phyloP scores from a whole-genome alignment of 2,797 vertebrate genomes.

The Distichodus sexfasciatus region DNA sequence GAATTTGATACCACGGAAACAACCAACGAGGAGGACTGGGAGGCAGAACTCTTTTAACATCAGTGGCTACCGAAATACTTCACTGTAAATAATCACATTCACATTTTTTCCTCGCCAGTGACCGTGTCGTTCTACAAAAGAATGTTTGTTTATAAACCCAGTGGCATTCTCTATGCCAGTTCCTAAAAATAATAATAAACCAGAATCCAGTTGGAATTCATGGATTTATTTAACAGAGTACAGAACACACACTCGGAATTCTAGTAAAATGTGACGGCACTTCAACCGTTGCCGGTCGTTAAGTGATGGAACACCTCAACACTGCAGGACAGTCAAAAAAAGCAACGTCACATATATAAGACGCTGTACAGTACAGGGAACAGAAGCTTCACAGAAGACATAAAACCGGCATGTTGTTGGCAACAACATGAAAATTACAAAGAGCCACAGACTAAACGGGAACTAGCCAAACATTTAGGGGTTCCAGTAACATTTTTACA shows the following conservation, averaged over 20 bases:
- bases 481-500: conserved; percentile 24
- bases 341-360: conserved; percentile 64
- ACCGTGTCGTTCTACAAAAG: background rate
- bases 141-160: background rate
- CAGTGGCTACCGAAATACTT: background rate
- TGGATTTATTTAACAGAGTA: conserved; percentile 72
- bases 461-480: conserved; percentile 53
- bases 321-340: conserved; percentile 60
- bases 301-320: conserved; percentile 62
- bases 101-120: too few species aligned
- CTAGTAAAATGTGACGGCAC: conserved; percentile 59
- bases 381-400: conserved; percentile 79
- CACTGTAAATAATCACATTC: too few species aligned
- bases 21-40: conserved; percentile 64
- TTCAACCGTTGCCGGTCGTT: conserved; percentile 62
- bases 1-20: conserved; percentile 26
- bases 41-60: conserved; percentile 34
- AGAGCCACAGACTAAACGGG: conserved; percentile 56
- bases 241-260: conserved; percentile 65
- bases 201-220: conserved; percentile 50
- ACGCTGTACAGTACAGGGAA: conserved; percentile 53
- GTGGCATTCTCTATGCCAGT: too few species aligned
- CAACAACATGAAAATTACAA: conserved; percentile 74
- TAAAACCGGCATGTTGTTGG: conserved; percentile 74
- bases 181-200: too few species aligned